phyloP scores from a whole-genome alignment of 2,888 invertebrate genomes.

The Papilio demoleus region DNA sequence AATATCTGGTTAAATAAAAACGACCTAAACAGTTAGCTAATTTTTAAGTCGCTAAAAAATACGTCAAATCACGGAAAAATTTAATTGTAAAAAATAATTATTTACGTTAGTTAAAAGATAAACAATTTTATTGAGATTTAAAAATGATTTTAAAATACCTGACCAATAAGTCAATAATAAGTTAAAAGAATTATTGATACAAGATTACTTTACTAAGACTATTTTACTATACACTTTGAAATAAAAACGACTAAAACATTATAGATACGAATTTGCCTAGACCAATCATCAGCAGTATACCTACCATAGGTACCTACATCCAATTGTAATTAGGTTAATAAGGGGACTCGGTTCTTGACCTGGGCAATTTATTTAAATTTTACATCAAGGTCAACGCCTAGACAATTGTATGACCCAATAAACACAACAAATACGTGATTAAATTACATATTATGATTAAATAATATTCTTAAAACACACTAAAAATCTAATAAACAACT shows the following conservation, averaged over 20 bases:
- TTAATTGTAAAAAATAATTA: too few relatives aligned
- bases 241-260: neutral
- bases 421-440: neutral
- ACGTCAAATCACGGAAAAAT: too few relatives aligned
- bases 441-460: neutral
- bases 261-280: neutral
- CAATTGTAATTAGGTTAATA: neutral
- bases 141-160: neutral
- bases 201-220: neutral
- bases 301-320: too few relatives aligned
- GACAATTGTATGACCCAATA: neutral
- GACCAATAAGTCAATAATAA: neutral
- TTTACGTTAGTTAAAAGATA: too few relatives aligned
- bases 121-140: too few relatives aligned
- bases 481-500: neutral
- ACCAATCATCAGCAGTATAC: neutral
- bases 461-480: neutral
- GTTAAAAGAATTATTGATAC: neutral
- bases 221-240: neutral
- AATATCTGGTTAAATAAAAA: neutral
- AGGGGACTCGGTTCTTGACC: neutral
- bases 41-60: too few relatives aligned
- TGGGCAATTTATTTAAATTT: neutral
- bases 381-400: neutral
- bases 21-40: too few relatives aligned